Evolutionary conservation across 2,888 invertebrate species (phyloP), one percentile per base, ranked within the genome.

Genomic region (Furcula furcula): DNA sequence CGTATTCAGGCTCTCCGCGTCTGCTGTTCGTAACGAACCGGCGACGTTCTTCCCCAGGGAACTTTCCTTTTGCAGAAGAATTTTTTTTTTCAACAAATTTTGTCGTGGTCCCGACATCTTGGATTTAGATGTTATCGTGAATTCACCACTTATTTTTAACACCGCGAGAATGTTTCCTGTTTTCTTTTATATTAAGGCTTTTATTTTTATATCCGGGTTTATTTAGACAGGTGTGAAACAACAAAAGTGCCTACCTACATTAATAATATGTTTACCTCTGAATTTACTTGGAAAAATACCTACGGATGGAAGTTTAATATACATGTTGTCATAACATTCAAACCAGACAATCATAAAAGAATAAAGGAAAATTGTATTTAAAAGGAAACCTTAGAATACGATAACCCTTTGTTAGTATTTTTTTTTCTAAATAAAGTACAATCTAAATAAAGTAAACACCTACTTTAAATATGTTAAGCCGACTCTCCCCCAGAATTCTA

Each of bases 31-130:
- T 21, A 28, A 28, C 7, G 6, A 34, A 29, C 28, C 18, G 34
- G 5, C 34, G 28, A 34, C 34, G 28, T 28, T 7, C 7, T 5
- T 22, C 34, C 28, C 28, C 2, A 7, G 22, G 23, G 34, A 15
- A 27, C 9, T 4, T 16, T 16, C 14, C 14, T 7, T n/a, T 9
- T 10, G 7, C 27, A 15, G 26, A 11, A 27, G 3, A 25, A 4
- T 16, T 21, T 6, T n/a, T 25, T 27, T 16, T 27, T 10, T 6
- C 16, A 1, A 13, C 9, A 25, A 25, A 13, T 6, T 10, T 3
- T 25, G 7, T 25, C 23, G 5, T 7, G 10, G 13, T 12, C 23
- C 13, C 1, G 21, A 21, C 21, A 25, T 13, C 7, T 13, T 25
- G 23, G 13, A 25, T 25, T 25, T 13, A 13, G 23, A 25, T 25